A percentile compares a stretch with the other conserved stretches of the same genome.
Evolutionary conservation across 2,797 vertebrate genomes (phyloP).

Genomic region (Anniella stebbinsi): DNA sequence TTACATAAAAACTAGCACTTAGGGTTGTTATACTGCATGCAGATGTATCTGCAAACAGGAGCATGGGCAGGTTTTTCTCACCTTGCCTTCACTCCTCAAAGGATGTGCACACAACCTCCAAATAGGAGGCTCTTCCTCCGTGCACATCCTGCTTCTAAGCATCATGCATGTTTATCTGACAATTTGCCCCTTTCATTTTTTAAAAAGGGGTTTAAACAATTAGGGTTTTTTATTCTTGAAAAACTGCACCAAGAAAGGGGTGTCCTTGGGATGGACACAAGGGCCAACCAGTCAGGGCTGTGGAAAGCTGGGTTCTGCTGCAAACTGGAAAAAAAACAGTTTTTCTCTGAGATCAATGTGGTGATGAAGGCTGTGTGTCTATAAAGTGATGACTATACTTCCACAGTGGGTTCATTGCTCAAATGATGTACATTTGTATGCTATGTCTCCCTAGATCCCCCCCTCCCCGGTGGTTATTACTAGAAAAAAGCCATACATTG

Average conservation of each 20-base stretch:
- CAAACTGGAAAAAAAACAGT: not conserved
- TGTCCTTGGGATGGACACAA: not conserved
- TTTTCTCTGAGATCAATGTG: not conserved
- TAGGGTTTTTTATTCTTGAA: not conserved
- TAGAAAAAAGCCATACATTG: not conserved
- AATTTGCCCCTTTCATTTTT: not conserved
- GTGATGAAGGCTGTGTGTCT: not conserved
- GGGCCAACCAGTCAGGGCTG: not conserved
- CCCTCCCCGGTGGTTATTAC: not conserved
- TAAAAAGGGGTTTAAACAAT: not conserved
- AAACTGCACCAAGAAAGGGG: too few species aligned
- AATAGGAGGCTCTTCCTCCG: not conserved
- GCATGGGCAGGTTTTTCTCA: not conserved
- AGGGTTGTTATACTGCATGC: not conserved
- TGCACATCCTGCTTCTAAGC: not conserved
- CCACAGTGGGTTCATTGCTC: not conserved
- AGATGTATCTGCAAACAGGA: not conserved
- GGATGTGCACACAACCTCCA: not conserved
- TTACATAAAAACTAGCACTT: not conserved
- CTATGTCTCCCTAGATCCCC: too few species aligned
- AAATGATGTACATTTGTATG: not conserved
- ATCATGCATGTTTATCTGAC: not conserved
- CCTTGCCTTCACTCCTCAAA: not conserved
- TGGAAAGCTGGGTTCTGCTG: not conserved
- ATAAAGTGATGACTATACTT: not conserved